Percentiles rank a stretch among this genome's conserved stretches.
These are phyloP conservation scores for Bombus terrestris DNA, from an alignment of 1,140 invertebrate genomes.

Conservation along the genomic window DNA sequence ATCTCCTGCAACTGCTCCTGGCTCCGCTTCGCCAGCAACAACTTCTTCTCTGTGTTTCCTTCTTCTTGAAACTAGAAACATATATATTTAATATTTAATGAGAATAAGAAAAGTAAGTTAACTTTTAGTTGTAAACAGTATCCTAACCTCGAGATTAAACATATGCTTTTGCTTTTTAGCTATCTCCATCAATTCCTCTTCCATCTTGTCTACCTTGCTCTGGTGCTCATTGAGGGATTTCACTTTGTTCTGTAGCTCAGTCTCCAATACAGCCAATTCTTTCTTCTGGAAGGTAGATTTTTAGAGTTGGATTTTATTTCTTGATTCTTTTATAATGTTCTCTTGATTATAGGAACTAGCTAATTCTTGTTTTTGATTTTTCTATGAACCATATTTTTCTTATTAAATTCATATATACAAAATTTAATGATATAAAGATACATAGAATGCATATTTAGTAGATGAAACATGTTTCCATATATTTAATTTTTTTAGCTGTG, in stretches of 20 bases:
- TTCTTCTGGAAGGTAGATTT: constrained; percentile 79
- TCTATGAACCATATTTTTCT: neutral
- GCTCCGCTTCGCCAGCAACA: constrained; percentile 80
- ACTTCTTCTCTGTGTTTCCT: constrained; percentile 79
- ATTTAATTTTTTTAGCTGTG: too few species aligned
- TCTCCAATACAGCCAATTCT: constrained; percentile 86
- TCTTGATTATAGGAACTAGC: neutral
- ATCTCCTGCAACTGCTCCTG: constrained; percentile 82
- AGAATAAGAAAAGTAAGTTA: neutral
- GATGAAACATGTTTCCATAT: too few species aligned
- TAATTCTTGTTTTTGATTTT: neutral
- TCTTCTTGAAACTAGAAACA: constrained; percentile 69
- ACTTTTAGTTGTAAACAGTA: neutral
- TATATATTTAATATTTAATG: neutral
- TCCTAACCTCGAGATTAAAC: constrained; percentile 75
- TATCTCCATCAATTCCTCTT: constrained; percentile 84
- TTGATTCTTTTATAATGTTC: neutral
- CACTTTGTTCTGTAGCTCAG: constrained; percentile 85
- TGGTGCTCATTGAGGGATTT: constrained; percentile 85
- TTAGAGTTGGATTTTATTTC: constrained; percentile 25
- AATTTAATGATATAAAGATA: too few species aligned
- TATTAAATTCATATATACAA: neutral
- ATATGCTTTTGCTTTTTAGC: constrained; percentile 81
- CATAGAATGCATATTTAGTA: too few species aligned
- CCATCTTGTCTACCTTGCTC: constrained; percentile 85